Evolutionary conservation across 2,888 invertebrate genomes (phyloP), one percentile per base, ranked within the genome.

Genomic region (Andrena marginata): DNA sequence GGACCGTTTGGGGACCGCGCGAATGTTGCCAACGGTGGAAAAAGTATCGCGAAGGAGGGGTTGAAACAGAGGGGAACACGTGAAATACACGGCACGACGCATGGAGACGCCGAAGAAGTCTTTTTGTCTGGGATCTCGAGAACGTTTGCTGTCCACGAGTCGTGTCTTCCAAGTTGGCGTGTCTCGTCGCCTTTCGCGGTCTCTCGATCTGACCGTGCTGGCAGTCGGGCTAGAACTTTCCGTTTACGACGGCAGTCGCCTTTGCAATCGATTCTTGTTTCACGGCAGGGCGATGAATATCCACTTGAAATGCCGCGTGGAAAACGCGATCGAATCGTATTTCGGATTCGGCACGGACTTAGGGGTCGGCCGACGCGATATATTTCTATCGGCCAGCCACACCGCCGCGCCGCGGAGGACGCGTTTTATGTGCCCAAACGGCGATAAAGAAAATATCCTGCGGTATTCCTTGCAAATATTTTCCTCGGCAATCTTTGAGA

Each of bases 381-480:
- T 77, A 85, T 87, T 85, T 80, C 68, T 77, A 80, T 85, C 86
- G 81, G 74, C 79, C 67, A 69, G 26, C 7, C 35, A 20, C 23
- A 13, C 13, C 51, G 35, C 48, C 72, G 29, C 23, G 69, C 49
- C 56, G 23, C 56, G 56, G 23, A 69, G 23, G 56, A 62, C 69
- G 29, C 71, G 67, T 56, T 87, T 88, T 87, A 87, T 77, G 78
- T 31, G 83, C 49, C 59, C 77, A 74, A 49, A 51, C 63, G 33
- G 29, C 80, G 76, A 81, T 87, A 86, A 79, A 87, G 69, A 87
- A 88, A 72, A 79, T 75, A 82, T 74, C 64, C 42, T 35, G 31
- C 10, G 69, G 51, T 77, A 62, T 67, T 85, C 67, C 68, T 71
- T 73, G 75, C 74, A 79, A 87, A 83, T 87, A 85, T 87, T 78